A percentile compares a stretch with the other conserved stretches of the same genome.
Evolutionary conservation across 2,797 vertebrate genomes (phyloP).

Genomic region (Schizothorax lantsangensis): DNA sequence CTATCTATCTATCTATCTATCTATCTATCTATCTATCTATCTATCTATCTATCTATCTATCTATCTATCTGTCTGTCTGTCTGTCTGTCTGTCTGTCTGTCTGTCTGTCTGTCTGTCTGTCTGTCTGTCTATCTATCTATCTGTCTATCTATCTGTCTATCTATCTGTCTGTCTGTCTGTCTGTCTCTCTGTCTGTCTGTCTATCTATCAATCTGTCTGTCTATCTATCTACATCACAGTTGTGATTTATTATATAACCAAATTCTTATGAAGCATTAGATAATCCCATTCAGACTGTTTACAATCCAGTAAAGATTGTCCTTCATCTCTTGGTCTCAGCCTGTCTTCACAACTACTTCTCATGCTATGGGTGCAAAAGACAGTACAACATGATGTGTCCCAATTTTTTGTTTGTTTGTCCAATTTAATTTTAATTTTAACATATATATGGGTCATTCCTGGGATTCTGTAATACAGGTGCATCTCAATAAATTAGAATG

Average conservation of each 20-base stretch:
- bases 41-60: slow-evolving; percentile 8
- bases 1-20: background rate
- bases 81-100: accelerated
- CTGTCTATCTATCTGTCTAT: background rate
- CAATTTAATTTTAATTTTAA: too few species aligned
- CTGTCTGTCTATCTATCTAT: background rate
- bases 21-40: background rate
- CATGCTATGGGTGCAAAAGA: background rate
- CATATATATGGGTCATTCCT: too few species aligned
- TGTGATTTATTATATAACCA: background rate
- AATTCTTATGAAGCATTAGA: slow-evolving; percentile 16
- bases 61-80: background rate
- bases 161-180: background rate
- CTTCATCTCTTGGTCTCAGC: background rate
- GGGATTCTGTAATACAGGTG: too few species aligned
- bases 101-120: background rate
- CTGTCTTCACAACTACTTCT: background rate
- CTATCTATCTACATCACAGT: background rate
- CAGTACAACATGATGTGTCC: background rate
- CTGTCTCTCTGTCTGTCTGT: background rate
- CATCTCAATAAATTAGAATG: too few species aligned
- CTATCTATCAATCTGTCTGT: background rate
- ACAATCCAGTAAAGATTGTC: slow-evolving; percentile 21
- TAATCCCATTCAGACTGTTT: slow-evolving; percentile 37
- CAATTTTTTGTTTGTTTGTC: background rate